Percentiles rank a stretch among this genome's conserved stretches.
Conservation (phyloP, 2,113 vertebrate genomes). For the Origma solitaria region DNA sequence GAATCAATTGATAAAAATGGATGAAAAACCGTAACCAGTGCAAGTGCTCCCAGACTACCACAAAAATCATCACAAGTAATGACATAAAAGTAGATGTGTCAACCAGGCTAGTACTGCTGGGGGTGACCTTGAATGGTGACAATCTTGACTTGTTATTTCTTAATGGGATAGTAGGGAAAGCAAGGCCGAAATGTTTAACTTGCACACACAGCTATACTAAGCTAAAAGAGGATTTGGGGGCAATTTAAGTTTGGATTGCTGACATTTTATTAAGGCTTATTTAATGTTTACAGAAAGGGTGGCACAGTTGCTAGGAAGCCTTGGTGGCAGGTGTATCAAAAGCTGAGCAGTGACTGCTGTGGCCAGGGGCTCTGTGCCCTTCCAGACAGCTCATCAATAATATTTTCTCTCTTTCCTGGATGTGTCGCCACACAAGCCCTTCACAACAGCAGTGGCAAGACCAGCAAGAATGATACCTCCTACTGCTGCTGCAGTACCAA, state of each 20-base stretch:
- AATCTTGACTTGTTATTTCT: background rate
- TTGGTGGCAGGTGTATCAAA: background rate
- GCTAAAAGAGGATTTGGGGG: background rate
- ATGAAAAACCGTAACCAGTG: background rate
- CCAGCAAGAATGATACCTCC: background rate
- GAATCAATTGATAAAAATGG: background rate
- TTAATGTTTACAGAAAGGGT: background rate
- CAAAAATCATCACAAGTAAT: background rate
- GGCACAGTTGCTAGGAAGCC: background rate
- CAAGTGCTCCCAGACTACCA: background rate
- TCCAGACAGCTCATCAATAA: background rate
- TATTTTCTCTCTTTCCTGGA: background rate
- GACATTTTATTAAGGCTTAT: background rate
- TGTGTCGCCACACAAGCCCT: background rate
- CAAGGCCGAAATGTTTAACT: background rate
- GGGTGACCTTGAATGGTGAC: background rate
- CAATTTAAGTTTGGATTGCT: too few relatives aligned
- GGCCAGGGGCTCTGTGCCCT: background rate
- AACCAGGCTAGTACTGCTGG: background rate
- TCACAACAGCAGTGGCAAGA: background rate
- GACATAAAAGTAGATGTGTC: background rate
- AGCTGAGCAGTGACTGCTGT: accelerated
- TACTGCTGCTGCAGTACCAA: background rate
- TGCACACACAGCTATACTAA: background rate
- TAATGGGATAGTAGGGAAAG: background rate